Evolutionary conservation across 2,113 vertebrate species (phyloP).

Genomic region (Bujurquina vittata): DNA sequence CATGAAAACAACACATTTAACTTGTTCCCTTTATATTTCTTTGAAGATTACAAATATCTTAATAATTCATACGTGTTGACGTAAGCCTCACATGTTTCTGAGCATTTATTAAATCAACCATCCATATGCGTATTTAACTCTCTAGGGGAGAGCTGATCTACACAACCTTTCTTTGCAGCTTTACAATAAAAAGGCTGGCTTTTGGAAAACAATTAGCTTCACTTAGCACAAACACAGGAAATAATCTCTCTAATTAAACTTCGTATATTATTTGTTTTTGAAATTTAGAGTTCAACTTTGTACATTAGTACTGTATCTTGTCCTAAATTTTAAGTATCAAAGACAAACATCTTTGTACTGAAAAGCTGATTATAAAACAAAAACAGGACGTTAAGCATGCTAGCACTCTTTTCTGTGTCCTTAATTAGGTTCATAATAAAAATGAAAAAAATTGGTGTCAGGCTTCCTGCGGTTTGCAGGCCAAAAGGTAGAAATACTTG

Average conservation of each 20-base stretch:
- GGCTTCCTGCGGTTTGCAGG: slow-evolving; percentile 62
- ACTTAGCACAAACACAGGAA: neutral
- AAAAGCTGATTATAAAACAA: neutral
- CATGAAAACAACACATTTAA: neutral
- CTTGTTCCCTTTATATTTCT: too few relatives aligned
- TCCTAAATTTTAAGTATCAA: neutral
- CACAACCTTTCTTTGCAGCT: neutral
- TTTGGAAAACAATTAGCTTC: neutral
- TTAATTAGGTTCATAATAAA: neutral
- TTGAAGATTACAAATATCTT: too few relatives aligned
- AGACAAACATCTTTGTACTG: neutral
- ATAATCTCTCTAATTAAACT: neutral
- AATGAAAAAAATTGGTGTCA: neutral
- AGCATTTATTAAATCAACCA: neutral
- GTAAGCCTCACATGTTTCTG: rapidly evolving
- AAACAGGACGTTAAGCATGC: neutral
- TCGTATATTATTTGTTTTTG: neutral
- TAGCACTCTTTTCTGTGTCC: neutral
- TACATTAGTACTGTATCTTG: neutral
- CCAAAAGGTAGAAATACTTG: slow-evolving; percentile 71
- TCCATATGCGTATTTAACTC: neutral
- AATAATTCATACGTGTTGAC: neutral
- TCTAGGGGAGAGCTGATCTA: neutral
- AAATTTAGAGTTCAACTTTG: too few relatives aligned
- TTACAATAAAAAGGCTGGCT: neutral